Base-by-base conservation (phyloP, 2,113 vertebrate genomes). In the Gasterosteus nipponicus region DNA sequence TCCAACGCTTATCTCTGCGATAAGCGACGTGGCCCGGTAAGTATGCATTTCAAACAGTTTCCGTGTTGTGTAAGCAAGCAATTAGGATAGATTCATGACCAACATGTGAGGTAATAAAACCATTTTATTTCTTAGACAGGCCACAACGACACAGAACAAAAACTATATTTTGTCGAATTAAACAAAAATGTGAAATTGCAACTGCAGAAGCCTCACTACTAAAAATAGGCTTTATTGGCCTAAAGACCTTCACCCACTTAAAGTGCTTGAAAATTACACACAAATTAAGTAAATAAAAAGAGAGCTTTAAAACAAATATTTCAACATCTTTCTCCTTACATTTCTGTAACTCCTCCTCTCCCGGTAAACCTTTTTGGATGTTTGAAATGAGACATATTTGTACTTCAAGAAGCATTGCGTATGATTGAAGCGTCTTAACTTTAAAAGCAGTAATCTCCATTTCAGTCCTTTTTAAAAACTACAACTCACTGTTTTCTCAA, bases 191-290 rank as follows among this genome's bases (percentile, higher is more conserved):
- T 31, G 10, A 7, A 77, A 66, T 84, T 69, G 64, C 51, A 75
- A 54, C 19, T 58, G 26, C 46, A 67, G 49, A 65, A 63, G 39
- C 77, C 19, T 51, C 7, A 60, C 15, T 0, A 29, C 0, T 63
- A 54, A 80, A 70, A 44, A 61, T 1, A 26, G 19, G 3, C 4
- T 16, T 68, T 16, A 69, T 74, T 46, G 77, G 22, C 57, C 62
- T 68, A 10, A 74, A 75, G 53, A 79, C 71, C 73, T 44, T 84
- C 69, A 81, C 82, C 80, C 70, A 44, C 83, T 88, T 84, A 92
- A 89, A 91, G 85, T 90, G 87, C 86, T 84, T 74, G 15, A 70
- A 74, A 77, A 85, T 81, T 49, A 82, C 63, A 66, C 31, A 64
- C 54, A 54, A 5, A 54, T 56, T 75, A 74, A 19, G 35, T 11